Percentiles rank a stretch among this genome's conserved stretches.
phyloP scores from a whole-genome alignment of 2,797 vertebrate species.

The Xenops minutus region DNA sequence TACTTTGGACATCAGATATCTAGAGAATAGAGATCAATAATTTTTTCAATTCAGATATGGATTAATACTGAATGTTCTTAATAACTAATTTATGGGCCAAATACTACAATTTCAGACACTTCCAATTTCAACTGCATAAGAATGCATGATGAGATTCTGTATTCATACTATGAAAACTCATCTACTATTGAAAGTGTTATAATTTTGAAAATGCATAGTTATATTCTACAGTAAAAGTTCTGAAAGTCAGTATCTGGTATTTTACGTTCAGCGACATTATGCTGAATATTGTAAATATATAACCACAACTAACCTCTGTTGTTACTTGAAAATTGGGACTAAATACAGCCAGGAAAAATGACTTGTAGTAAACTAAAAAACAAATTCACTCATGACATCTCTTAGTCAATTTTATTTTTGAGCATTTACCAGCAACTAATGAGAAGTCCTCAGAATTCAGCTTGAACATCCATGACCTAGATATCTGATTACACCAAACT shows the following conservation, averaged over 20 bases:
- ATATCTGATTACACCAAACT: neutral
- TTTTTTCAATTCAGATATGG: slow-evolving; percentile 45
- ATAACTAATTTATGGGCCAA: neutral
- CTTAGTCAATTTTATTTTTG: neutral
- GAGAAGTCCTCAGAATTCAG: neutral
- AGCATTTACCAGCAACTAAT: neutral
- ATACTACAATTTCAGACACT: neutral
- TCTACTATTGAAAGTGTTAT: neutral
- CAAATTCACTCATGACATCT: neutral
- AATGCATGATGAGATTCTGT: neutral
- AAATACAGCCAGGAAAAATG: neutral
- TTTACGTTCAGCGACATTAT: neutral
- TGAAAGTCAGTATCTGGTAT: neutral
- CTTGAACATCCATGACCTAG: neutral
- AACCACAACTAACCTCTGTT: neutral
- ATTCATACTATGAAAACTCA: neutral
- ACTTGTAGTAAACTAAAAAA: neutral
- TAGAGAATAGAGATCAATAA: slow-evolving; percentile 60
- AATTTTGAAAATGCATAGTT: slow-evolving; percentile 10
- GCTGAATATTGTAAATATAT: neutral
- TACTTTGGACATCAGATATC: slow-evolving; percentile 75
- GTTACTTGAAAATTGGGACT: neutral
- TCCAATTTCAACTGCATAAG: neutral
- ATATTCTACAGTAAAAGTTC: neutral
- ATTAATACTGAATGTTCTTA: neutral